These are phyloP conservation scores for Grammomys surdaster DNA, from an alignment of 2,113 vertebrate genomes.

Conservation along the genomic window DNA sequence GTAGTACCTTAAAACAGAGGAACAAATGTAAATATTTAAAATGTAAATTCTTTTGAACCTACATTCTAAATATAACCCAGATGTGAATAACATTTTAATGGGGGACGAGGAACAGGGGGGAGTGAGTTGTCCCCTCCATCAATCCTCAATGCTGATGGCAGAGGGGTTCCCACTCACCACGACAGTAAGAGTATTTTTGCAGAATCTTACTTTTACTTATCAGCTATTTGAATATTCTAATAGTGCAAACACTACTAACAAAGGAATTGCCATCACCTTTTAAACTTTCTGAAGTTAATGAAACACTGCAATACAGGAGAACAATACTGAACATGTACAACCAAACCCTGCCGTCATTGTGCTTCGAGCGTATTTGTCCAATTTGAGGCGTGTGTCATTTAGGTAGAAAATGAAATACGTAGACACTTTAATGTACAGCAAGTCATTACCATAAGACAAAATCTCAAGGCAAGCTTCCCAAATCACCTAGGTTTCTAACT, in stretches of 20 bases:
- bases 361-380: neutral
- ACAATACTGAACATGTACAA: neutral
- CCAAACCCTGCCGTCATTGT: conserved; percentile 40
- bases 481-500: conserved; percentile 27
- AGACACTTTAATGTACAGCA: conserved; percentile 36
- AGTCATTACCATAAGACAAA: conserved; percentile 45
- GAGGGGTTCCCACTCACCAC: conserved; percentile 46
- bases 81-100: conserved; percentile 2
- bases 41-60: conserved; percentile 43
- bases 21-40: conserved; percentile 25
- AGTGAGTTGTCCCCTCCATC: neutral
- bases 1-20: conserved; percentile 59
- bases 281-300: conserved; percentile 67
- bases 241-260: conserved; percentile 42
- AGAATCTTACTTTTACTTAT: conserved; percentile 62
- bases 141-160: neutral
- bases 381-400: neutral
- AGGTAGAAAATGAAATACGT: conserved; percentile 52
- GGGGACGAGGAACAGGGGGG: too few relatives aligned
- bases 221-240: conserved; percentile 52
- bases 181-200: neutral
- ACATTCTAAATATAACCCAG: conserved; percentile 61
- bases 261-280: conserved; percentile 42
- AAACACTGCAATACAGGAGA: neutral
- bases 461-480: conserved; percentile 42